Evolutionary conservation across 2,797 vertebrate species (phyloP).

Genomic region (Hipposideros larvatus): DNA sequence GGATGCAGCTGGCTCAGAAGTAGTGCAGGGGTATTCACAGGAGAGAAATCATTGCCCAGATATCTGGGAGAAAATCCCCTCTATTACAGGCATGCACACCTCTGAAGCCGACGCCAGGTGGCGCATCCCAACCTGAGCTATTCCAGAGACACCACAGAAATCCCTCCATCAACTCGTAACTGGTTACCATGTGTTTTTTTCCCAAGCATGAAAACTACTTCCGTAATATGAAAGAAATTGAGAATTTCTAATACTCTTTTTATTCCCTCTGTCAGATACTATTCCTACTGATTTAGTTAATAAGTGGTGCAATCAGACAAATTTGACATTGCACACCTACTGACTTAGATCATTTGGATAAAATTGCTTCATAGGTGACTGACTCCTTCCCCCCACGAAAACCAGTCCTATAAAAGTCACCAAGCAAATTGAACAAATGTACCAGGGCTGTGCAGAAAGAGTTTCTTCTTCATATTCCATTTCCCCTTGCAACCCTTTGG

Average conservation of each 20-base stretch:
- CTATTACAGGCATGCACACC: no score
- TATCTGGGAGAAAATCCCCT: not conserved
- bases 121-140: accelerated
- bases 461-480: not conserved
- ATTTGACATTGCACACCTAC: not conserved
- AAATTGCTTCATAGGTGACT: not conserved
- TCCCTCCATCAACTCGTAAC: not conserved
- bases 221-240: not conserved
- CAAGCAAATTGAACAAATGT: not conserved
- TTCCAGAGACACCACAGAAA: not conserved
- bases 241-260: not conserved
- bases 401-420: not conserved
- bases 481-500: not conserved
- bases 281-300: not conserved
- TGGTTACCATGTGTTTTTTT: not conserved
- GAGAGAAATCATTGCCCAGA: not conserved
- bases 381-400: not conserved
- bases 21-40: not conserved
- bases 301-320: not conserved
- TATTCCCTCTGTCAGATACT: not conserved
- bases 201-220: not conserved
- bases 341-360: not conserved
- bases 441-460: not conserved
- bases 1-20: not conserved
- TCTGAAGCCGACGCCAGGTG: not conserved